phyloP scores from a whole-genome alignment of 2,113 vertebrate genomes.

The Acinonyx jubatus region DNA sequence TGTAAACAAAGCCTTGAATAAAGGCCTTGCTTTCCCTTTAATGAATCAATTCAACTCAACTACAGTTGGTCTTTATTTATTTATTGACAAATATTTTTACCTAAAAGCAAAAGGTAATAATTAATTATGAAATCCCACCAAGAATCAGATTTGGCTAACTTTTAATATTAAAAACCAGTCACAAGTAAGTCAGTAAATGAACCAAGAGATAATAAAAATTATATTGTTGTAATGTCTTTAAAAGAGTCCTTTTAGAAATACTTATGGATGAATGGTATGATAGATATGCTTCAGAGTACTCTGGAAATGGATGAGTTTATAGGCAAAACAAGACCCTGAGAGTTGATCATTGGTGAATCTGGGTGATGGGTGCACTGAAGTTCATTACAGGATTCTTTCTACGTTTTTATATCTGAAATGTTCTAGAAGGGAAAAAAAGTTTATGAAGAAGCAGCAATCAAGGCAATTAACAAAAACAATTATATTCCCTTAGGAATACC shows the following conservation, averaged over 20 bases:
- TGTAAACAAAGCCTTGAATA: constrained; percentile 14
- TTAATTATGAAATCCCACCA: constrained; percentile 29
- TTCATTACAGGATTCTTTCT: background rate
- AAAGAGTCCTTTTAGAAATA: constrained; percentile 26
- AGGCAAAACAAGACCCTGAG: background rate
- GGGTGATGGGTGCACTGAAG: background rate
- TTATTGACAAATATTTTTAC: constrained; percentile 47
- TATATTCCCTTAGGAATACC: background rate
- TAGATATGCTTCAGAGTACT: constrained; percentile 16
- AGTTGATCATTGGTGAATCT: background rate
- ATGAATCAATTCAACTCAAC: constrained; percentile 26
- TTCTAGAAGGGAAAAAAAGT: constrained; percentile 8
- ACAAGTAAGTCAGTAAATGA: background rate
- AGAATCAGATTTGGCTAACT: constrained; percentile 29
- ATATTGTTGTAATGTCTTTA: background rate
- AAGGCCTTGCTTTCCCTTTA: constrained; percentile 22
- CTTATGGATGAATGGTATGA: background rate
- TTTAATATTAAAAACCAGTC: constrained; percentile 35
- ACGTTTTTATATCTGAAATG: constrained; percentile 47
- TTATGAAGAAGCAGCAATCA: constrained; percentile 22
- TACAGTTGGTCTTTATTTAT: background rate
- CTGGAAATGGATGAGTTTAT: background rate
- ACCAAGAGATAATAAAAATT: constrained; percentile 44
- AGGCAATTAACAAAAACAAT: constrained; percentile 33
- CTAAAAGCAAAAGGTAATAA: constrained; percentile 29